Conservation (phyloP, 2,113 vertebrate species). For the Pithys albifrons region DNA sequence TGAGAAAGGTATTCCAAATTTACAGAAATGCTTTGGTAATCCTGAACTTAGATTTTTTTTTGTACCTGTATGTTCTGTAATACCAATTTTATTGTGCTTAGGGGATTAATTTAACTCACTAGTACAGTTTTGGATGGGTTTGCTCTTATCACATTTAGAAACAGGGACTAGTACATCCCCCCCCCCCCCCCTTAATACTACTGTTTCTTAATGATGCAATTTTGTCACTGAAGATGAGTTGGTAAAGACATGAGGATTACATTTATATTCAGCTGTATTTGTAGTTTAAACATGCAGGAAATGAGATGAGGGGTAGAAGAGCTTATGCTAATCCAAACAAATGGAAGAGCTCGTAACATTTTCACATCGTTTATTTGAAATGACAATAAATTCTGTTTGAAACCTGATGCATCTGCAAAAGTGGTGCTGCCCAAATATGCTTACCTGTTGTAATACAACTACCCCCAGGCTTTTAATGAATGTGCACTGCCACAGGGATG, state of each 20-base stretch:
- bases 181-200: not conserved
- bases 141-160: not conserved
- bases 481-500: not conserved
- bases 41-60: not conserved
- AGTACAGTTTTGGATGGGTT: not conserved
- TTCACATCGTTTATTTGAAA: slow-evolving; percentile 35
- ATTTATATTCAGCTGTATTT: slow-evolving; percentile 45
- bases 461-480: not conserved
- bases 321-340: slow-evolving; percentile 55
- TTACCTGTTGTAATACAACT: not conserved
- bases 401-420: slow-evolving; percentile 6
- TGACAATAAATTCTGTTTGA: slow-evolving; percentile 19
- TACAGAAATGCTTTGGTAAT: not conserved
- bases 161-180: not conserved
- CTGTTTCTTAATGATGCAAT: slow-evolving; percentile 34
- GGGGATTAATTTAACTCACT: not conserved
- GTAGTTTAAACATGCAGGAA: slow-evolving; percentile 40
- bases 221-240: slow-evolving; percentile 48
- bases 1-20: not conserved
- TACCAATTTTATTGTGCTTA: not conserved
- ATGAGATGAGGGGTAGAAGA: slow-evolving; percentile 50
- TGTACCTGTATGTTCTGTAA: not conserved
- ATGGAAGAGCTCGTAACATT: not conserved
- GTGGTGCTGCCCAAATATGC: not conserved
- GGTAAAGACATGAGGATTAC: slow-evolving; percentile 52